Conservation (phyloP, 2,113 vertebrate genomes). For the Lophura nycthemera region DNA sequence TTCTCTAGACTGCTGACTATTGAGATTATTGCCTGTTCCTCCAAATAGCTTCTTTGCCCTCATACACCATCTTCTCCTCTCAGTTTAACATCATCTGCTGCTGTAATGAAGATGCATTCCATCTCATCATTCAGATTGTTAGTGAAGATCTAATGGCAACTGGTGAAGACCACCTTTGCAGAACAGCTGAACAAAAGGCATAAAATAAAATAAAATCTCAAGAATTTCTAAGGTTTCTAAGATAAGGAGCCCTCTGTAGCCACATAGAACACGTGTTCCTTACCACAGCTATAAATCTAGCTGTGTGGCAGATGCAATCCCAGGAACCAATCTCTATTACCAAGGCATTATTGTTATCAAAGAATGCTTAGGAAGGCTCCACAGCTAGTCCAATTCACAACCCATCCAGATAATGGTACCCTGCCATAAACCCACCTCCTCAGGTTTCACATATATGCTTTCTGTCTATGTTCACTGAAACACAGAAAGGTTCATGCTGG, state of each 20-base stretch:
- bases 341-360: neutral
- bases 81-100: neutral
- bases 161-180: neutral
- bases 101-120: neutral
- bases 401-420: fast-evolving
- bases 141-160: neutral
- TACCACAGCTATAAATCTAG: neutral
- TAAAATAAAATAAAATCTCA: neutral
- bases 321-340: neutral
- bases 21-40: neutral
- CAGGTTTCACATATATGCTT: neutral
- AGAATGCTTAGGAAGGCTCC: neutral
- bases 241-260: neutral
- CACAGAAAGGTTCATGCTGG: neutral
- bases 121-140: neutral
- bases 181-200: neutral
- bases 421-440: neutral
- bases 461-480: neutral
- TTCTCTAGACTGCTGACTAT: neutral
- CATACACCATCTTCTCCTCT: neutral
- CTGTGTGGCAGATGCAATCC: neutral
- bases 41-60: neutral
- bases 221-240: neutral
- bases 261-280: neutral
- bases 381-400: neutral